phyloP scores from a whole-genome alignment of 2,113 vertebrate species.

The Aspidoscelis tigris region DNA sequence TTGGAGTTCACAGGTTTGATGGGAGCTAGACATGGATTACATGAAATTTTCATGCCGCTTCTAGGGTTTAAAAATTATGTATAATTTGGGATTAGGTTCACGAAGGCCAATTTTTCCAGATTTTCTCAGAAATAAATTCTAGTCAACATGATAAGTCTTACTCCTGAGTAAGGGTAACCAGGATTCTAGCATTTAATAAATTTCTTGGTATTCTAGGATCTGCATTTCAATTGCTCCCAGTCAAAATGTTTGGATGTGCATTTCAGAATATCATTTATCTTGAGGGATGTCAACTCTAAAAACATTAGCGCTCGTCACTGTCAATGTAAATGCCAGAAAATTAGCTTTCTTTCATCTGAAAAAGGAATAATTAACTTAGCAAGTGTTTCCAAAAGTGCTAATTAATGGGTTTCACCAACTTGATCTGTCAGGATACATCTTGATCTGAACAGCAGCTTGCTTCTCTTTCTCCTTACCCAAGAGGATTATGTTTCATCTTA shows the following conservation, averaged over 20 bases:
- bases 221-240: slow-evolving; percentile 48
- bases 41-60: slow-evolving; percentile 13
- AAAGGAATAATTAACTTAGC: slow-evolving; percentile 84
- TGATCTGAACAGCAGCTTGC: slow-evolving; percentile 70
- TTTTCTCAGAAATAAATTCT: not conserved
- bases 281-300: slow-evolving; percentile 80
- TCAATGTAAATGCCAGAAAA: slow-evolving; percentile 82
- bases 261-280: slow-evolving; percentile 81
- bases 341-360: slow-evolving; percentile 83
- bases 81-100: not conserved
- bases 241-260: slow-evolving; percentile 75
- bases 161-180: not conserved
- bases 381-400: slow-evolving; percentile 86
- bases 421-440: slow-evolving; percentile 80
- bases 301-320: slow-evolving; percentile 82
- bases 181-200: slow-evolving; percentile 23
- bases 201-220: slow-evolving; percentile 44
- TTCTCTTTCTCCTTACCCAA: slow-evolving; percentile 27
- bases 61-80: not conserved
- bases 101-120: not conserved
- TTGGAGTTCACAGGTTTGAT: not conserved
- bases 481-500: slow-evolving; percentile 66
- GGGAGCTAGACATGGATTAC: not conserved
- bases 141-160: not conserved
- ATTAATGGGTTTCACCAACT: slow-evolving; percentile 84